Percentiles rank a stretch among this genome's conserved stretches.
Conservation (phyloP, 2,888 invertebrate genomes). For the Plusia festucae region DNA sequence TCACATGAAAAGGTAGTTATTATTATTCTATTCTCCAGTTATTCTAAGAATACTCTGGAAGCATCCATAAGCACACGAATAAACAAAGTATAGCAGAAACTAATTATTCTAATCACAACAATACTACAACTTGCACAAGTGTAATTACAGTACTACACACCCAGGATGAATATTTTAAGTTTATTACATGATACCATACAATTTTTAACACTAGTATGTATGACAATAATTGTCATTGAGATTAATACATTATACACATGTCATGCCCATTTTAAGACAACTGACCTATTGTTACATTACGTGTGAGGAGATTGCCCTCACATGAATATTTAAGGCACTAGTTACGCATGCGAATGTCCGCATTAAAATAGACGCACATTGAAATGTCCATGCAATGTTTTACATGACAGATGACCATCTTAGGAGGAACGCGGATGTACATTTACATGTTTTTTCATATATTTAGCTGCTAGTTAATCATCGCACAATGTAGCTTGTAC, state of each 20-base stretch:
- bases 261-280: conserved; percentile 5
- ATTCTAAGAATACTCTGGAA: too few relatives aligned
- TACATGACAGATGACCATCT: conserved; percentile 44
- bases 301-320: conserved; percentile 15
- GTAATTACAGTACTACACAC: neutral
- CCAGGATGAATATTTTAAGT: neutral
- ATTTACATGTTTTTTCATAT: conserved; percentile 16
- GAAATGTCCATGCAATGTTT: conserved; percentile 29
- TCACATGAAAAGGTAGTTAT: too few relatives aligned
- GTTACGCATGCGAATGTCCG: conserved; percentile 40
- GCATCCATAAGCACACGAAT: too few relatives aligned
- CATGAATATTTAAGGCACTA: conserved; percentile 46
- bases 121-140: too few relatives aligned
- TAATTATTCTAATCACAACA: too few relatives aligned
- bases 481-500: conserved; percentile 47
- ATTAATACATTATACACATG: neutral
- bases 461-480: conserved; percentile 34
- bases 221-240: conserved; percentile 3
- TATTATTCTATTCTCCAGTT: too few relatives aligned
- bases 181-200: neutral
- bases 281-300: conserved; percentile 7
- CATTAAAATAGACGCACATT: conserved; percentile 31
- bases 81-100: too few relatives aligned
- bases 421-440: conserved; percentile 28
- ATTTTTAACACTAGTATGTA: neutral